Evolutionary conservation across 2,113 vertebrate species (phyloP).

Genomic region (Acrocephalus kingi): DNA sequence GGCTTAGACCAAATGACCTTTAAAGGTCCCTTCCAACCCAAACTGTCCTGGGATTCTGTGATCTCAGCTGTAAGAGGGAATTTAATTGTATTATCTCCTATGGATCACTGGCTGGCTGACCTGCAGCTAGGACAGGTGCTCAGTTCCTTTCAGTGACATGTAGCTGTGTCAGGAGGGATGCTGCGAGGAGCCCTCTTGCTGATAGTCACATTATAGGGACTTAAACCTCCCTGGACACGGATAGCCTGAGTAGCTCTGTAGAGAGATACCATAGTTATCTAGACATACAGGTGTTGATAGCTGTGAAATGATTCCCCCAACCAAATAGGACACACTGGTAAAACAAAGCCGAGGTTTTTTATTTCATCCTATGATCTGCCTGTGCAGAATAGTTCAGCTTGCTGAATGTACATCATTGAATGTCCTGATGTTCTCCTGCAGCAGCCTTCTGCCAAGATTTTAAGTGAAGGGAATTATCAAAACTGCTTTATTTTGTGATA

Average conservation of each 20-base stretch:
- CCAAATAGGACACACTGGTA: not conserved
- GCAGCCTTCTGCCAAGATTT: not conserved
- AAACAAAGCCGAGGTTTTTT: not conserved
- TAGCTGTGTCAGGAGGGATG: not conserved
- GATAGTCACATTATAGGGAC: not conserved
- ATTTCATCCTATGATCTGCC: not conserved
- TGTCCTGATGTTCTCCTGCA: not conserved
- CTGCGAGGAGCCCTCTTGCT: not conserved
- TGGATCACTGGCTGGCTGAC: not conserved
- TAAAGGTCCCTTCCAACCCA: not conserved
- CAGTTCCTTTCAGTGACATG: accelerated
- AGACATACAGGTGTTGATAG: not conserved
- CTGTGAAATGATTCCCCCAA: not conserved
- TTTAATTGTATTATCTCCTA: not conserved
- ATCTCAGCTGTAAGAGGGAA: not conserved
- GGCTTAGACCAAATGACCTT: not conserved
- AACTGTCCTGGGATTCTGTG: not conserved
- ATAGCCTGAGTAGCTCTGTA: not conserved
- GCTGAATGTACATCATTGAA: not conserved
- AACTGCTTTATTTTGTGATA: not conserved
- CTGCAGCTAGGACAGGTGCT: not conserved
- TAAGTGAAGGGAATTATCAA: not conserved
- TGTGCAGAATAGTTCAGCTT: not conserved
- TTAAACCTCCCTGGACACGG: not conserved
- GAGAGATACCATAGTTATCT: not conserved